Conservation (phyloP, 23 tunicate species). For the Oikopleura vanhoeffeni region DNA sequence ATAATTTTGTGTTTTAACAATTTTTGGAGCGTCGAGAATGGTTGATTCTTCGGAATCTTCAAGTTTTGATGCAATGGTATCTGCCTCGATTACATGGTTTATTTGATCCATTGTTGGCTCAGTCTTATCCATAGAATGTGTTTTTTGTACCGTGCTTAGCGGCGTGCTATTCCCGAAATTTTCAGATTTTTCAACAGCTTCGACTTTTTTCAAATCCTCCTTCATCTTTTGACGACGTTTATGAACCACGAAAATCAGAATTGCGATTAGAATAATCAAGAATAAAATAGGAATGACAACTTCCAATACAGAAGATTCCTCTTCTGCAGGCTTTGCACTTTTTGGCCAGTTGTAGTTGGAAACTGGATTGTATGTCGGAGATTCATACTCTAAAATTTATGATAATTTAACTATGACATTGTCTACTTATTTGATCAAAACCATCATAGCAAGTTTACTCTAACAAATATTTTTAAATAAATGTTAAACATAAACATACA, state of each 20-base stretch:
- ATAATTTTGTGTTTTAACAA: not conserved
- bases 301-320: not conserved
- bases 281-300: not conserved
- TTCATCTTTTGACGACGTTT: constrained; percentile 14
- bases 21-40: not conserved
- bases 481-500: no score
- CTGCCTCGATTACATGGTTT: not conserved
- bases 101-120: not conserved
- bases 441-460: no score
- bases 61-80: not conserved
- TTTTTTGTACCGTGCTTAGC: not conserved
- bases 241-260: not conserved
- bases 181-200: not conserved
- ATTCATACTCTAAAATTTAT: not conserved
- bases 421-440: no score
- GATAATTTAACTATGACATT: no score
- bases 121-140: not conserved
- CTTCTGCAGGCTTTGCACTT: not conserved
- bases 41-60: not conserved
- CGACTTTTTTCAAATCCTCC: not conserved
- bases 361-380: not conserved
- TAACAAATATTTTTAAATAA: no score
- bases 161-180: not conserved
- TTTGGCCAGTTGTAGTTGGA: no score
- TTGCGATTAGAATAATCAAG: constrained; percentile 2